Evolutionary conservation across 2,797 vertebrate species (phyloP), one percentile per base, ranked within the genome.

Genomic region (Hypotaenidia okinawae): DNA sequence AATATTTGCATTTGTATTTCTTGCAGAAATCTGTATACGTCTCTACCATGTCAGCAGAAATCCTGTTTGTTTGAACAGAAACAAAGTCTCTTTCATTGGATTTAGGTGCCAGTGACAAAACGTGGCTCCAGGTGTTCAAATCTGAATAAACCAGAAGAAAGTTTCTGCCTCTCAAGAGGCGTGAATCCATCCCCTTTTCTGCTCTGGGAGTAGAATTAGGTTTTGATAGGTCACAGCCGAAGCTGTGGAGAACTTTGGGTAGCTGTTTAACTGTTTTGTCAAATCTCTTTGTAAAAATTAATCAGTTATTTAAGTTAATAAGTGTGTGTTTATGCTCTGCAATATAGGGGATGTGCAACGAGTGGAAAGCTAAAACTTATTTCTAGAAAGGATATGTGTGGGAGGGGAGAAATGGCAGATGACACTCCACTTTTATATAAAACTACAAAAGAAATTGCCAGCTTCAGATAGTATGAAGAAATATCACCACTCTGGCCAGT

Each of bases 1-100:
- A 97, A 96, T 95, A 96, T 96, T 97, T 97, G 91, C 79, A 75
- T 96, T 97, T 97, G 91, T 77, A 75, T 94, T 96, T 95, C 92
- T 93, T 94, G 81, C 89, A 92, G 86, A 97, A 90, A 84, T 69
- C 43, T 78, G 61, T 94, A 47, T 84, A 30, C 24, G 32, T 94
- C 77, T 76, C 58, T 84, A 89, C 81, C 77, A 27, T 88, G 85
- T 90, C 86, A 95, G 90, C 90, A 96, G 73, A 96, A 96, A 95
- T 92, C 84, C 80, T 82, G 0, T 77, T 89, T 91, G 83, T 81
- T 55, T 84, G 78, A 90, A 68, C 77, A 52, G 78, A 70, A 87
- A 77, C 75, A 78, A 92, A 87, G 63, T 87, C 43, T 80, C 27
- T 80, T 84, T 89, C 79, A 84, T 84, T 78, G 49, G 86, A 90